Evolutionary conservation across 1,140 invertebrate species (phyloP), one percentile per base, ranked within the genome.

Genomic region (Oryzaephilus surinamensis): DNA sequence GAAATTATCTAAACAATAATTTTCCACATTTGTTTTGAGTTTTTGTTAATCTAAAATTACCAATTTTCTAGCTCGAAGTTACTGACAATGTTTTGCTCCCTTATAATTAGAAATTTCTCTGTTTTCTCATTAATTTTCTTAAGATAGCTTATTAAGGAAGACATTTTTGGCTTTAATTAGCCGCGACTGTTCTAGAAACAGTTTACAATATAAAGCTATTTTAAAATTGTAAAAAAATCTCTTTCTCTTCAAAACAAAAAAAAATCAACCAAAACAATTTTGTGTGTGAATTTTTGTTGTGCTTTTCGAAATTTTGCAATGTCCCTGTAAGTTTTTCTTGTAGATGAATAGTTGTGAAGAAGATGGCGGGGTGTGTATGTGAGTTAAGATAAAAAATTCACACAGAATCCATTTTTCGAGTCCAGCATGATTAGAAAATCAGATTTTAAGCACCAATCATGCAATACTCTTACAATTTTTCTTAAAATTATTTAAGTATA

Each of bases 61-160:
- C 13, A 23, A 11, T 35, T 38, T 18, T 37, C 40, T 42, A 50
- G 51, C 51, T 54, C 54, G 50, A 48, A 54, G 50, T 52, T 51
- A 56, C 54, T n/a, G n/a, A n/a, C n/a, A n/a, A 56, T 54, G 49
- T 32, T 52, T 53, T 51, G 46, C 51, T 56, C 52, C 51, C 54
- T 54, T 48, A 50, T 45, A 47, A 52, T 54, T 51, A 51, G 41
- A 56, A 50, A 52, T 52, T 50, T 54, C 48, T n/a, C n/a, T n/a
- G n/a, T n/a, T n/a, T n/a, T n/a, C n/a, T n/a, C n/a, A n/a, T n/a
- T n/a, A n/a, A n/a, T n/a, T n/a, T n/a, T n/a, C n/a, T n/a, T n/a
- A n/a, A n/a, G 54, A 49, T 56, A 56, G 54, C 54, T 49, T 46
- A 45, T 56, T 32, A 51, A 56, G 54, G 54, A 56, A 56, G 54